Percentiles rank a stretch among this genome's conserved stretches.
Conservation (phyloP, 92 coral and sea anemone genomes). For the Bergia puertoricense region DNA sequence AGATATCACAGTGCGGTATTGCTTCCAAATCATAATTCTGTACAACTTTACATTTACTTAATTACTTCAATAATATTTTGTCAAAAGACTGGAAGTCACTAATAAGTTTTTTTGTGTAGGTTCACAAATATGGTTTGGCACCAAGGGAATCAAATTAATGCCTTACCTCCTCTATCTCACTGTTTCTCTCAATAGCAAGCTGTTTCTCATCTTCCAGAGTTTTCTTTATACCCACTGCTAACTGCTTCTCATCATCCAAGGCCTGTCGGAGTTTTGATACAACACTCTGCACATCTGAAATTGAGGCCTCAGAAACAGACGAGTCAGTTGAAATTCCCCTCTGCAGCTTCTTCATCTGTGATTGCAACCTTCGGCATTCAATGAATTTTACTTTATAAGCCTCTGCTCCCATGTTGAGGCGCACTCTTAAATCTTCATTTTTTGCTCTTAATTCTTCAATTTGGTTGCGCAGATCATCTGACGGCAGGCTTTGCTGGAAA, state of each 20-base stretch:
- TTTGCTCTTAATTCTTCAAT: conserved; percentile 87
- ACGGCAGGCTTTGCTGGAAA: conserved; percentile 75
- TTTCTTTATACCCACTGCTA: conserved; percentile 44
- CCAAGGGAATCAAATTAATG: too few species aligned
- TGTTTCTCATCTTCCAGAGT: conserved; percentile 71
- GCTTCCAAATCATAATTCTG: too few species aligned
- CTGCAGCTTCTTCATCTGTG: conserved; percentile 71
- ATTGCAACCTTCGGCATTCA: conserved; percentile 82
- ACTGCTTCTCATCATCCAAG: conserved; percentile 67
- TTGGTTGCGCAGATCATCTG: conserved; percentile 83
- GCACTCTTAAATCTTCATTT: conserved; percentile 91
- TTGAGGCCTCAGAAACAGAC: conserved; percentile 42
- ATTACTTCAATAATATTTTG: too few species aligned
- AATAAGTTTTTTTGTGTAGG: background rate
- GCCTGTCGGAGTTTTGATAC: conserved; percentile 69
- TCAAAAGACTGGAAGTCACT: too few species aligned
- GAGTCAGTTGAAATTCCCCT: conserved; percentile 52
- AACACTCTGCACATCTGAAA: conserved; percentile 45
- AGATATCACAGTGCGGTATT: too few species aligned
- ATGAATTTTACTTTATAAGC: conserved; percentile 93
- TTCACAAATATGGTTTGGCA: background rate
- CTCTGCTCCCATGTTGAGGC: conserved; percentile 97
- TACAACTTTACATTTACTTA: too few species aligned
- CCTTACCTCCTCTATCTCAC: conserved; percentile 74
- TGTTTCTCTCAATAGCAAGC: conserved; percentile 45